These are phyloP conservation scores for Monarcha castaneiventris DNA, from an alignment of 2,113 vertebrate genomes.

Conservation along the genomic window DNA sequence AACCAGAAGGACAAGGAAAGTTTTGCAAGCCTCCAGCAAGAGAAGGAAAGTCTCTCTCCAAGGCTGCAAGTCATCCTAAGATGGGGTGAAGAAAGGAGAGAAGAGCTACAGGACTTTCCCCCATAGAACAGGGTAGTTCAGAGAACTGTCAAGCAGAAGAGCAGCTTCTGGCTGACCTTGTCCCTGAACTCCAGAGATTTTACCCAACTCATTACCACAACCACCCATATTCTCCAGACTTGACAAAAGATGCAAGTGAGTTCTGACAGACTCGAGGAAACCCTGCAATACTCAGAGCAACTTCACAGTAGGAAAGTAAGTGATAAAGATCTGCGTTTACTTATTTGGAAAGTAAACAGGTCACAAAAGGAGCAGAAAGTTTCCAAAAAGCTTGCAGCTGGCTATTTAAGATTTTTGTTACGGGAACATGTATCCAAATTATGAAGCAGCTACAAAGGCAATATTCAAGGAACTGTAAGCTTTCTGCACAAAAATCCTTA, in stretches of 20 bases:
- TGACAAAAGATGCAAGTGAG: neutral
- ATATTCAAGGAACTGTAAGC: neutral
- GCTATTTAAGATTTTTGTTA: neutral
- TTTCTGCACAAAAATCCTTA: neutral
- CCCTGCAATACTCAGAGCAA: neutral
- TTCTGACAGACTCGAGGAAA: neutral
- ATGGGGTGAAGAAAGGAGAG: neutral
- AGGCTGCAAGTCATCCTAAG: neutral
- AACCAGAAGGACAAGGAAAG: neutral
- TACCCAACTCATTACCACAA: neutral
- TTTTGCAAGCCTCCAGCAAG: neutral
- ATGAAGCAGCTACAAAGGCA: neutral
- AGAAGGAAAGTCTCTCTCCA: neutral
- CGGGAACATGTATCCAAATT: neutral
- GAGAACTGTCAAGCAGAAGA: neutral
- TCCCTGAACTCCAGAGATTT: neutral
- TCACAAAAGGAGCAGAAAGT: neutral
- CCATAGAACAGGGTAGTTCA: neutral
- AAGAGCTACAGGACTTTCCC: neutral
- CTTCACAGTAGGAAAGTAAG: neutral
- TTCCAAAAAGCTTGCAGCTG: neutral
- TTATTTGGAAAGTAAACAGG: neutral
- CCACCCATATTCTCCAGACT: neutral
- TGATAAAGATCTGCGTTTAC: neutral
- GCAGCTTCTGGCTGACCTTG: neutral